Evolutionary conservation across 2,888 invertebrate species (phyloP).

Genomic region (Ametastegia equiseti): DNA sequence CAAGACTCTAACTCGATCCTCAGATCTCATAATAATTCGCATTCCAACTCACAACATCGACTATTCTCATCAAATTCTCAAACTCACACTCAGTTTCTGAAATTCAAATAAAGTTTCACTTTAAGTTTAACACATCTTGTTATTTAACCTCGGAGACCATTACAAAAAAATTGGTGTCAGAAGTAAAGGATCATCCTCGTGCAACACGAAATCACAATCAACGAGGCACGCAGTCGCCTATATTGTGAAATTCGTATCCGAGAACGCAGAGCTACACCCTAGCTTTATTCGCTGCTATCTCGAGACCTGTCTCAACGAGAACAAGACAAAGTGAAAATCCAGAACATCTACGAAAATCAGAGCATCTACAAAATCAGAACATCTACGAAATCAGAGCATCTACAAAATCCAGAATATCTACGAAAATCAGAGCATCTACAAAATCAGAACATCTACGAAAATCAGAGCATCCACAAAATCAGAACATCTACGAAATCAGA

Average conservation of each 20-base stretch:
- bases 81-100: too few species aligned
- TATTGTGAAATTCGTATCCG: not conserved
- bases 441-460: not conserved
- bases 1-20: too few species aligned
- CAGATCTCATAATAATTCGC: too few species aligned
- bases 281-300: not conserved
- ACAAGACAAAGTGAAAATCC: not conserved
- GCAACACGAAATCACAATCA: not conserved
- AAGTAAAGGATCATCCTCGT: not conserved
- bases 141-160: too few species aligned
- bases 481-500: too few species aligned
- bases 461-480: too few species aligned
- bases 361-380: too few species aligned
- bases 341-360: too few species aligned
- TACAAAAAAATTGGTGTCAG: not conserved
- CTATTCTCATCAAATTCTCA: too few species aligned
- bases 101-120: too few species aligned
- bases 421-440: not conserved
- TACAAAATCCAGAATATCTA: not conserved
- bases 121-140: too few species aligned
- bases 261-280: not conserved
- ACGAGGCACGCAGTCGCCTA: constrained; percentile 21
- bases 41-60: too few species aligned
- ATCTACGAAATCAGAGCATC: not conserved
- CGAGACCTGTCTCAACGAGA: not conserved